Percentiles rank a stretch among this genome's conserved stretches.
Evolutionary conservation across 2,797 vertebrate genomes (phyloP).

Genomic region (Pangasius larnaudii): DNA sequence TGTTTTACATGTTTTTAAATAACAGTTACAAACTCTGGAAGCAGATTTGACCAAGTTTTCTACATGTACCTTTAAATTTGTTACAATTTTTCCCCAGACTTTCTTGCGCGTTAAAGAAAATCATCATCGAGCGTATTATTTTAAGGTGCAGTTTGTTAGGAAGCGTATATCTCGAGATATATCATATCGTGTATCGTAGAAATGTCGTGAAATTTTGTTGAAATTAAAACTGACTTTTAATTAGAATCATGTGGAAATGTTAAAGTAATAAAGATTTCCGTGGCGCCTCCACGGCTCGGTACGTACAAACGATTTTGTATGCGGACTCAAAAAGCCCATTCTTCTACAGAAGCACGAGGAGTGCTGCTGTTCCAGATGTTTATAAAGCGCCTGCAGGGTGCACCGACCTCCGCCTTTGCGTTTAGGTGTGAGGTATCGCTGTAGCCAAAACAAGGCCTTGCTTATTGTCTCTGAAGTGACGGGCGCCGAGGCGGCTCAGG

Average conservation of each 20-base stretch:
- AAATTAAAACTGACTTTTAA: too few species aligned
- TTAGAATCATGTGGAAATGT: background rate
- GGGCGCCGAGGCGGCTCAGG: constrained; percentile 29
- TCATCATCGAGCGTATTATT: too few species aligned
- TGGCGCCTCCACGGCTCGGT: background rate
- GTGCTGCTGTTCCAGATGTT: constrained; percentile 36
- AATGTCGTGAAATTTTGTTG: background rate
- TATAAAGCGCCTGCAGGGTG: constrained; percentile 2
- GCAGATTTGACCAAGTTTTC: too few species aligned
- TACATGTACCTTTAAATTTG: too few species aligned
- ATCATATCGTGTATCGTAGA: background rate
- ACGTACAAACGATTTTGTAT: background rate
- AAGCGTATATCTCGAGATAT: too few species aligned
- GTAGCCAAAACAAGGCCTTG: constrained; percentile 64
- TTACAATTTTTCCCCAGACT: too few species aligned
- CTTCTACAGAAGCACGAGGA: background rate
- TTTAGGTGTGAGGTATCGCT: constrained; percentile 45
- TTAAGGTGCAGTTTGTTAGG: too few species aligned
- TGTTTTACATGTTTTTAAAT: background rate
- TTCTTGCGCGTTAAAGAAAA: too few species aligned
- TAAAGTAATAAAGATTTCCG: background rate
- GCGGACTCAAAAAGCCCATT: background rate
- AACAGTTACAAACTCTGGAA: background rate
- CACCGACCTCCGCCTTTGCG: constrained; percentile 31
- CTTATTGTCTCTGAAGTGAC: constrained; percentile 42